Evolutionary conservation across 2,888 invertebrate genomes (phyloP).

Genomic region (Schrankia costaestrigalis): DNA sequence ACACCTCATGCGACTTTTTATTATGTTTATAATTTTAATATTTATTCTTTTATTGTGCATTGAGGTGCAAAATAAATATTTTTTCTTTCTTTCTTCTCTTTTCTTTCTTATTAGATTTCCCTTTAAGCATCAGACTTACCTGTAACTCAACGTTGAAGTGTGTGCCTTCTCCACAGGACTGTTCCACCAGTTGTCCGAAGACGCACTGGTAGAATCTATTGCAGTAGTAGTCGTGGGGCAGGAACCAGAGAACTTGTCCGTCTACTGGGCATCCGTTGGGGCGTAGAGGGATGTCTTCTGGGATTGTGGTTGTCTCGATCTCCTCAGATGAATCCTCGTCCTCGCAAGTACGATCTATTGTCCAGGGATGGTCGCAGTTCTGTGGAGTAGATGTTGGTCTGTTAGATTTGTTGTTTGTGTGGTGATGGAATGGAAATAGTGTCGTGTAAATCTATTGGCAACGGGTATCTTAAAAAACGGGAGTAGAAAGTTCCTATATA

Average conservation of each 20-base stretch:
- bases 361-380: not conserved
- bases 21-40: no score
- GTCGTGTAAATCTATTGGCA: not conserved
- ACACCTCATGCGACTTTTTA: no score
- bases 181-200: not conserved
- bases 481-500: no score
- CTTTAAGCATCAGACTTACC: not conserved
- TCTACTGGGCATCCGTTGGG: conserved; percentile 41
- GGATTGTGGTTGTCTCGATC: not conserved
- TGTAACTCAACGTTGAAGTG: not conserved
- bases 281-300: conserved; percentile 3
- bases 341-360: not conserved
- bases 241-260: conserved; percentile 20
- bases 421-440: no score
- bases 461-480: not conserved
- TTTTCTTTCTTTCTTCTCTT: not conserved
- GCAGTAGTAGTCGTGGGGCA: conserved; percentile 40
- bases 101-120: not conserved
- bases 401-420: no score
- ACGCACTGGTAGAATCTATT: conserved; percentile 21
- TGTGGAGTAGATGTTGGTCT: not conserved
- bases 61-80: not conserved
- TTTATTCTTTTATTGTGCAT: not conserved
- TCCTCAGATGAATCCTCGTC: not conserved
- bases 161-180: not conserved